Percentiles rank a stretch among this genome's conserved stretches.
phyloP scores from a whole-genome alignment of 2,888 invertebrate genomes.

The Hipparchia semele region DNA sequence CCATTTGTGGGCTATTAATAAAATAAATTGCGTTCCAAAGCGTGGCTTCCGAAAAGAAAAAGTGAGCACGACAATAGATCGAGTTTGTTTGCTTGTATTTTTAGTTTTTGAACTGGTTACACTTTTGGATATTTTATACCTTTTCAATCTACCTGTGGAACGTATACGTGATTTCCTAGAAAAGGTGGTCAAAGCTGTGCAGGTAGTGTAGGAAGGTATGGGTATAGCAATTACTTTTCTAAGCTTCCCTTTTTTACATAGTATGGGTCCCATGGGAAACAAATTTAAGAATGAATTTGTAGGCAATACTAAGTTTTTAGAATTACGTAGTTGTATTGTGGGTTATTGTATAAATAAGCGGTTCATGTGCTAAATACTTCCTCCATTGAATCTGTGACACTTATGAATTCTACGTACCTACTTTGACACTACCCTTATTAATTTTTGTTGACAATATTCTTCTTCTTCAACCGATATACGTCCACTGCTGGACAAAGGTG shows the following conservation, averaged over 20 bases:
- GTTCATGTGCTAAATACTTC: too few relatives aligned
- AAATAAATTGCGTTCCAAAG: conserved; percentile 57
- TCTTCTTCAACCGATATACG: too few relatives aligned
- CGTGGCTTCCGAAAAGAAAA: conserved; percentile 61
- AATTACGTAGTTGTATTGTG: background rate
- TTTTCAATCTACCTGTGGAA: conserved; percentile 44
- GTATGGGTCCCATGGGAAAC: background rate
- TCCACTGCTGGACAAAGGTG: too few relatives aligned
- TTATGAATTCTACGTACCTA: too few relatives aligned
- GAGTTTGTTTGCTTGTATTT: conserved; percentile 33
- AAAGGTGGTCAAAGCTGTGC: conserved; percentile 33
- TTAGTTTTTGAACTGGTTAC: conserved; percentile 42
- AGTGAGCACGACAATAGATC: conserved; percentile 33
- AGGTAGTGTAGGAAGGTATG: conserved; percentile 28
- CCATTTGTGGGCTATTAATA: conserved; percentile 62
- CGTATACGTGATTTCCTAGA: conserved; percentile 44
- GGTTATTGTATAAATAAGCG: too few relatives aligned
- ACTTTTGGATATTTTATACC: conserved; percentile 35
- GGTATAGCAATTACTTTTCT: conserved; percentile 15
- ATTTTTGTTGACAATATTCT: too few relatives aligned
- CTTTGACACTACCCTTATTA: too few relatives aligned
- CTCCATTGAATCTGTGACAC: too few relatives aligned
- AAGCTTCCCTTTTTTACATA: background rate
- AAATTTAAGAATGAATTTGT: conserved; percentile 15
- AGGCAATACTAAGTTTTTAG: background rate